phyloP scores from a whole-genome alignment of 1,140 invertebrate genomes.

The Aphidius gifuensis region DNA sequence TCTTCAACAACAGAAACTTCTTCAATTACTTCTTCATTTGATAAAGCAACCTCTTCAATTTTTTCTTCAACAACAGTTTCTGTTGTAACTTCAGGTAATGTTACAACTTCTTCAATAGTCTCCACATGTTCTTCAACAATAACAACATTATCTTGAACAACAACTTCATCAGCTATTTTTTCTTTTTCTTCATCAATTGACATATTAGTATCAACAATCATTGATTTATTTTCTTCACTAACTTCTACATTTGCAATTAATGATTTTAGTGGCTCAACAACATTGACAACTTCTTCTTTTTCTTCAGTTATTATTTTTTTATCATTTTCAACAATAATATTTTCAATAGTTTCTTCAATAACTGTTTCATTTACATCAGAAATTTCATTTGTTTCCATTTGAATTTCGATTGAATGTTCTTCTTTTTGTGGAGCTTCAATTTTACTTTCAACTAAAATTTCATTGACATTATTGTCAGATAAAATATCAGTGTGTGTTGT shows the following conservation, averaged over 20 bases:
- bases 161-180: not conserved
- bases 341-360: constrained; percentile 15
- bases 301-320: not conserved
- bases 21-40: constrained; percentile 1
- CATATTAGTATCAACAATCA: too few species aligned
- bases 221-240: too few species aligned
- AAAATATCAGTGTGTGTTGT: too few species aligned
- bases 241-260: too few species aligned
- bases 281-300: constrained; percentile 6
- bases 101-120: constrained; percentile 3
- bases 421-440: not conserved
- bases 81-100: too few species aligned
- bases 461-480: not conserved
- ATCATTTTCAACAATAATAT: constrained; percentile 10
- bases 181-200: not conserved
- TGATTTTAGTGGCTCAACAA: not conserved
- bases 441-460: not conserved
- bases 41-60: too few species aligned
- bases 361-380: constrained; percentile 5
- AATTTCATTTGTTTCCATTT: constrained; percentile 3
- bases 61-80: too few species aligned
- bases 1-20: not conserved
- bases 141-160: not conserved
- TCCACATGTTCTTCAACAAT: not conserved
- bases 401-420: not conserved